These are phyloP conservation scores for Drosophila limbata DNA, from an alignment of 2,888 invertebrate species.

Conservation along the genomic window DNA sequence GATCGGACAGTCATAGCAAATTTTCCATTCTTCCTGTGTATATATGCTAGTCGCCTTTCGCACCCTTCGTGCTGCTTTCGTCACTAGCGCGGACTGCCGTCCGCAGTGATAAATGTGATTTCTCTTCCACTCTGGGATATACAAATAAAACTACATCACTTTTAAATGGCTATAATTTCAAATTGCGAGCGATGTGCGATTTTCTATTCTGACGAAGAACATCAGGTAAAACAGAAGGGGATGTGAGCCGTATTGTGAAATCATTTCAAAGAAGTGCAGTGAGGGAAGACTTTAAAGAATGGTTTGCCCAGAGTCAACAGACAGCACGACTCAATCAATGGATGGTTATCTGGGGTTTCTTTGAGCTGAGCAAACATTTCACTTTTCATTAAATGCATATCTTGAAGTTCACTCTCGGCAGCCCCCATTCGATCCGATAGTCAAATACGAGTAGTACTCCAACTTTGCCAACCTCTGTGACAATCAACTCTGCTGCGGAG, in stretches of 20 bases:
- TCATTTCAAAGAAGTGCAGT: neutral
- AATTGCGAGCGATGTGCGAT: too few relatives aligned
- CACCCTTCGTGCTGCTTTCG: too few relatives aligned
- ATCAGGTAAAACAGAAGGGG: neutral
- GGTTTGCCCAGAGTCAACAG: neutral
- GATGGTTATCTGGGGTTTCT: conserved; percentile 4
- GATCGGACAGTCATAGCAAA: too few relatives aligned
- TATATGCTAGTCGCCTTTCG: too few relatives aligned
- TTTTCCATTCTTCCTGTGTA: too few relatives aligned
- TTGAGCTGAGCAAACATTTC: conserved; percentile 22
- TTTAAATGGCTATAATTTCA: too few relatives aligned
- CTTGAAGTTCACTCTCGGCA: conserved; percentile 7
- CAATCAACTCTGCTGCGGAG: conserved; percentile 36
- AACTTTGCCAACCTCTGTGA: conserved; percentile 35
- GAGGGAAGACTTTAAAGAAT: neutral
- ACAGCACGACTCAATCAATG: conserved; percentile 8
- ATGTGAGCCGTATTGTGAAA: neutral
- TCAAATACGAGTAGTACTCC: conserved; percentile 18
- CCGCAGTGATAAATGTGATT: neutral
- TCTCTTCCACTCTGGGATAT: neutral
- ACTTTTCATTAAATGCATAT: conserved; percentile 26
- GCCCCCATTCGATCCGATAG: conserved; percentile 15
- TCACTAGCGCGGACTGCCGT: too few relatives aligned
- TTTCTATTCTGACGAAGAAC: neutral
- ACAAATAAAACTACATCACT: too few relatives aligned